These are phyloP conservation scores for Laupala kohalensis DNA, from an alignment of 1,140 invertebrate species.

Conservation along the genomic window DNA sequence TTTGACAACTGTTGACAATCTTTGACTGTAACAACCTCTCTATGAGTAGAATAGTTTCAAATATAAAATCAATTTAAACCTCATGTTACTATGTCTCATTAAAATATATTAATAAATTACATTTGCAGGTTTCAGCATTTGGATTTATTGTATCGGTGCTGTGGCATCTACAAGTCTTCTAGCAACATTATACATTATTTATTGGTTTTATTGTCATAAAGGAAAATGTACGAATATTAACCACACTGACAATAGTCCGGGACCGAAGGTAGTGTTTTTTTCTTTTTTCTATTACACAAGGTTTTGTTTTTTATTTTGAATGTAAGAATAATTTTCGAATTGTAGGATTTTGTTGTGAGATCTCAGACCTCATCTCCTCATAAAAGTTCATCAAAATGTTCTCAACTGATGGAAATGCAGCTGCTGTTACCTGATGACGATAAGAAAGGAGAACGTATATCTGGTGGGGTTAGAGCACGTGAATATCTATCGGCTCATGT, in stretches of 20 bases:
- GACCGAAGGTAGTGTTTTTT: slow-evolving; percentile 21
- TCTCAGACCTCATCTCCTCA: slow-evolving; percentile 9
- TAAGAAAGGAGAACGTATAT: slow-evolving; percentile 34
- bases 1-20: too few relatives aligned
- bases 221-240: slow-evolving; percentile 8
- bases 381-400: slow-evolving; percentile 19
- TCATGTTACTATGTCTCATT: too few relatives aligned
- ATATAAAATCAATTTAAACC: too few relatives aligned
- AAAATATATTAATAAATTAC: too few relatives aligned
- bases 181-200: slow-evolving; percentile 30
- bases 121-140: slow-evolving; percentile 31
- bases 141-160: slow-evolving; percentile 41
- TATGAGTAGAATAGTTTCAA: too few relatives aligned
- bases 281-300: too few relatives aligned
- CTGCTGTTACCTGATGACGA: slow-evolving; percentile 46
- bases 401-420: slow-evolving; percentile 63
- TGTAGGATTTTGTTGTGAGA: neutral
- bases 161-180: slow-evolving; percentile 35
- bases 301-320: too few relatives aligned
- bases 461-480: slow-evolving; percentile 37
- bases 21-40: too few relatives aligned
- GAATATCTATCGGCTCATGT: slow-evolving; percentile 55
- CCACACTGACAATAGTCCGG: slow-evolving; percentile 8
- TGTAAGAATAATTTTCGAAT: neutral
- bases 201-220: slow-evolving; percentile 30